Base-by-base conservation (phyloP, 2,888 invertebrate species). In the Habrosyne pyritoides region DNA sequence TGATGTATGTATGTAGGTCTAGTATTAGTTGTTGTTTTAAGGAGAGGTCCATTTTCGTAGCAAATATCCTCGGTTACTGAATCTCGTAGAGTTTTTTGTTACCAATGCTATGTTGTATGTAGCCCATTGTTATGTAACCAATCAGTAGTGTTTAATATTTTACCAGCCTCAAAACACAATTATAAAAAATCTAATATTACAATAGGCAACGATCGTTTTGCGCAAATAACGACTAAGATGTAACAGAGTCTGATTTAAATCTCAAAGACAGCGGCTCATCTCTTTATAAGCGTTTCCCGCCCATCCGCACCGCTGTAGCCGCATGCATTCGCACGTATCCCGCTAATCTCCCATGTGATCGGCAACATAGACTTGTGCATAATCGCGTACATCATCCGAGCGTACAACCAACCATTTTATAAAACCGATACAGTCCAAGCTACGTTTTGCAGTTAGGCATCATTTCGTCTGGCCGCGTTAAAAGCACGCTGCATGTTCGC, bases 401-500 rank as follows among this genome's bases (percentile, higher is more conserved):
- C 24, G 24, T 24, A 83, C 81, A 88, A 78, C 87, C 89, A 79
- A 80, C 88, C 87, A 84, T 87, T 91, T 91, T 89, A 86, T 81
- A 87, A 82, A 88, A 87, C 84, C 83, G 80, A 85, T 84, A 84
- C 79, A 82, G 79, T 81, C 79, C 83, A 76, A 83, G 78, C 79
- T 85, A 81, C 83, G 84, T 80, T 81, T 83, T 80, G 89, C 89
- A 85, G 84, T 81, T 86, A 84, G 85, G 87, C 88, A 88, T 89
- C 88, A 89, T 90, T 91, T 89, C 87, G 89, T 87, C 82, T 87
- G 89, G 91, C 88, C 86, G 89, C 79, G 87, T 89, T 89, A 89
- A 87, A 90, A 89, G 87, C 89, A 88, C 86, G 87, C 83, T 90
- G 89, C 89, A 89, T 91, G 91, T 91, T 91, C 91, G 89, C 92